Evolutionary conservation across 2,797 vertebrate genomes (phyloP), one percentile per base, ranked within the genome.

Genomic region (Agapornis canus): DNA sequence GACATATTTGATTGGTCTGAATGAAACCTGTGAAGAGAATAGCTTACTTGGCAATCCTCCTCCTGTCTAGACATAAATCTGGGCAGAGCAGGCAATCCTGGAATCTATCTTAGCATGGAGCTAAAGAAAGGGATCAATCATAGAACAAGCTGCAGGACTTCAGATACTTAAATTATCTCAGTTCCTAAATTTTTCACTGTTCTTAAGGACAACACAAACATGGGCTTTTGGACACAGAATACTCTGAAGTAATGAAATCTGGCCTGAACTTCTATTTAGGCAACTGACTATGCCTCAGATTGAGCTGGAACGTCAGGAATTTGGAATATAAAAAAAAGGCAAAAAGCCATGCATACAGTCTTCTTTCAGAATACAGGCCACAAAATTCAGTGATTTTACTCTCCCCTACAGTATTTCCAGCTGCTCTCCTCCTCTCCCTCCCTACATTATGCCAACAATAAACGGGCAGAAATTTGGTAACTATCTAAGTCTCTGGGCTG

Each of bases 121-220:
- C 29, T 66, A 32, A 32, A 56, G 54, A 56, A 56, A 56, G n/a
- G 51, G 27, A 54, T 11, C 14, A 48, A 52, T 8, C 13, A n/a
- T 9, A 29, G 19, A 54, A 72, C 0, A 0, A 2, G 7, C 32
- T 72, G 21, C 63, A 75, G 54, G 27, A 56, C 31, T 64, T 47
- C 37, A 73, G 56, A 29, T 8, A 32, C 35, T 79, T 15, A 31
- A 51, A 17, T 22, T 7, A 70, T 11, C 29, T 49, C 42, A 15
- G 21, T 22, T 80, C 29, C 35, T 9, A 54, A 35, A n/a, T n/a
- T 18, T 26, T 35, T 52, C 4, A 1, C 13, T 57, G 1, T 4
- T 76, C 49, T 81, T 59, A 78, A 4, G 57, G 37, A 64, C 16
- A 72, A 76, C 13, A 48, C 6, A 77, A 72, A 64, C 25, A 22